phyloP scores from a whole-genome alignment of 2,797 vertebrate genomes.

The Numenius phaeopus region DNA sequence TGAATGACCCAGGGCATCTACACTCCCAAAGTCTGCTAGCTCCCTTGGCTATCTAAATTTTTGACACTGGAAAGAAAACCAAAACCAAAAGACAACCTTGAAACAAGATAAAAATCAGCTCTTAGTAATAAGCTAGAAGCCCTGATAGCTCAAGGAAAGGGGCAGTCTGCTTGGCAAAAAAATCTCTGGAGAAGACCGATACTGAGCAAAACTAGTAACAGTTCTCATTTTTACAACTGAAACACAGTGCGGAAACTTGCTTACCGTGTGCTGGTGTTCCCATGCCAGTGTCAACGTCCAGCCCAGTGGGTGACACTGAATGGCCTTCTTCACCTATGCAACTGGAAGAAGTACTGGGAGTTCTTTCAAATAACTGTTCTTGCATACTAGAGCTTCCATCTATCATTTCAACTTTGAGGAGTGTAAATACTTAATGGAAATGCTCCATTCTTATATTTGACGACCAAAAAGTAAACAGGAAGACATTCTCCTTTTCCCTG shows the following conservation, averaged over 20 bases:
- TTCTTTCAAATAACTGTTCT: not conserved
- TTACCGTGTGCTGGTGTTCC: not conserved
- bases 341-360: not conserved
- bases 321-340: not conserved
- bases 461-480: not conserved
- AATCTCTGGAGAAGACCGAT: not conserved
- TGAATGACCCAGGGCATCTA: not conserved
- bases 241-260: not conserved
- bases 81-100: not conserved
- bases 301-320: not conserved
- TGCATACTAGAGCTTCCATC: not conserved
- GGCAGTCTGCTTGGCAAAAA: not conserved
- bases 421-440: not conserved
- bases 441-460: not conserved
- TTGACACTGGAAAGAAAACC: not conserved
- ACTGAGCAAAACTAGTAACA: not conserved
- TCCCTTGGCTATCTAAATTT: not conserved
- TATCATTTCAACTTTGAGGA: not conserved
- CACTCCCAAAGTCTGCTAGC: not conserved
- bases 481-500: not conserved
- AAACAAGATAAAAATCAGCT: not conserved
- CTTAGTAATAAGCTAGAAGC: not conserved
- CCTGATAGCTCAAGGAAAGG: not conserved
- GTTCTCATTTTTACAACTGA: not conserved
- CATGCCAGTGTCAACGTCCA: not conserved